Percentiles rank a stretch among this genome's conserved stretches.
Evolutionary conservation across 64 coral and sea anemone species (phyloP).

Genomic region (Platygyra sinensis): DNA sequence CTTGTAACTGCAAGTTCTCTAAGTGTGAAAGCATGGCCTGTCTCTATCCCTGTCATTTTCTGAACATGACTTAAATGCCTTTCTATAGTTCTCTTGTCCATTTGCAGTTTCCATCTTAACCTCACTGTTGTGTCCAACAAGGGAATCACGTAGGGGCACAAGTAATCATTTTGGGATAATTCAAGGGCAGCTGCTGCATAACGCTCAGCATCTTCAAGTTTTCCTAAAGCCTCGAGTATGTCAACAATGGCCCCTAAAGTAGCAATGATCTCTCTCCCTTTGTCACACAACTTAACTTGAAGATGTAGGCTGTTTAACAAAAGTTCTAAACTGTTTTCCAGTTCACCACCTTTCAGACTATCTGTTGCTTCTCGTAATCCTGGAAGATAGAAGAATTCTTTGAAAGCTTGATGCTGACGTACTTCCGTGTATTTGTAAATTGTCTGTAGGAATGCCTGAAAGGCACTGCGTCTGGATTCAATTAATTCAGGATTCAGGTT

Average conservation of each 20-base stretch:
- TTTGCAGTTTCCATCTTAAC: conserved; percentile 65
- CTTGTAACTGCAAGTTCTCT: conserved; percentile 79
- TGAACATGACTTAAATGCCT: conserved; percentile 64
- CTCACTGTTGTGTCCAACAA: conserved; percentile 73
- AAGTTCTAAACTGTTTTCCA: conserved; percentile 68
- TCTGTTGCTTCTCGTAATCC: conserved; percentile 70
- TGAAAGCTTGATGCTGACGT: conserved; percentile 67
- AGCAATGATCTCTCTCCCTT: conserved; percentile 74
- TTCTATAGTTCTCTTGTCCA: conserved; percentile 64
- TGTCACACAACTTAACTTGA: conserved; percentile 90
- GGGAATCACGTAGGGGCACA: conserved; percentile 78
- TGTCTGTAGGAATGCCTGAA: conserved; percentile 75
- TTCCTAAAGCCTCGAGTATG: conserved; percentile 59
- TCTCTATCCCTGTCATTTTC: conserved; percentile 63
- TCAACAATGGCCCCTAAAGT: conserved; percentile 87
- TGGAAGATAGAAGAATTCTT: conserved; percentile 91
- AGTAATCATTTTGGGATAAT: conserved; percentile 66
- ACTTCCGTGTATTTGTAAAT: conserved; percentile 71
- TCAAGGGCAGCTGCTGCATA: conserved; percentile 85
- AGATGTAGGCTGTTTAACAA: conserved; percentile 86
- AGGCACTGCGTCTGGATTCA: conserved; percentile 58
- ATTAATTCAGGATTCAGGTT: conserved; percentile 82
- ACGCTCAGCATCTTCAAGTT: conserved; percentile 74
- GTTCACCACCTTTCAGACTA: conserved; percentile 77
- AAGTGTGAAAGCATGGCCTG: conserved; percentile 65